These are phyloP conservation scores for Phrynocephalus versicolor DNA, from an alignment of 2,113 vertebrate genomes.

Conservation along the genomic window DNA sequence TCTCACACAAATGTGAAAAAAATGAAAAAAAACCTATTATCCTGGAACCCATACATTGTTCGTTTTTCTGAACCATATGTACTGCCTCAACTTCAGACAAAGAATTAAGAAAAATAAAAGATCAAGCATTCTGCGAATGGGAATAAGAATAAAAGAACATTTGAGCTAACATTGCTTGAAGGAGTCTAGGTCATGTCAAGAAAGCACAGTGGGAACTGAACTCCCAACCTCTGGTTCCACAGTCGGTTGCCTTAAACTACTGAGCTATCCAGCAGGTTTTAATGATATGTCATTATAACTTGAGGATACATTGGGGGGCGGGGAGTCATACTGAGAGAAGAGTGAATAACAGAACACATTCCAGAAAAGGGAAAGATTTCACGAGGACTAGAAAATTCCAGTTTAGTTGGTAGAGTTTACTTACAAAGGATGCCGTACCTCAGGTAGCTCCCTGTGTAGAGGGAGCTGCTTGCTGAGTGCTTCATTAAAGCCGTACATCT, in stretches of 20 bases:
- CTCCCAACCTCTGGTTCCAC: no score
- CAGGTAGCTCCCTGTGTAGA: constrained; percentile 78
- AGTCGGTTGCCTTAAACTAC: no score
- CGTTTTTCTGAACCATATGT: background rate
- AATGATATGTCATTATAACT: background rate
- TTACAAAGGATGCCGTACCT: constrained; percentile 85
- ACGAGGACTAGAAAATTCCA: background rate
- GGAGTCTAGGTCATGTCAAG: no score
- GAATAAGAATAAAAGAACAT: no score
- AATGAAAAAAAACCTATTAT: background rate
- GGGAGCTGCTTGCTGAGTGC: constrained; percentile 72
- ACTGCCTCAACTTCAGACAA: background rate
- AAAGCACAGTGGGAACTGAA: no score
- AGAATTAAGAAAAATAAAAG: background rate
- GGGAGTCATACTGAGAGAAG: background rate
- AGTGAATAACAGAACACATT: background rate
- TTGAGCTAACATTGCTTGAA: no score
- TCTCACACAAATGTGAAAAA: background rate
- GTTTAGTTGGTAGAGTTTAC: constrained; percentile 61
- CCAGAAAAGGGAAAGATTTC: background rate
- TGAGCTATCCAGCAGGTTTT: no score
- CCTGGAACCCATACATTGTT: background rate
- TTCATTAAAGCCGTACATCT: constrained; percentile 74
- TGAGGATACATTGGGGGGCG: background rate
- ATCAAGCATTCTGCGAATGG: no score